Evolutionary conservation across 2,888 invertebrate genomes (phyloP), one percentile per base, ranked within the genome.

Genomic region (Xylophagus ater): DNA sequence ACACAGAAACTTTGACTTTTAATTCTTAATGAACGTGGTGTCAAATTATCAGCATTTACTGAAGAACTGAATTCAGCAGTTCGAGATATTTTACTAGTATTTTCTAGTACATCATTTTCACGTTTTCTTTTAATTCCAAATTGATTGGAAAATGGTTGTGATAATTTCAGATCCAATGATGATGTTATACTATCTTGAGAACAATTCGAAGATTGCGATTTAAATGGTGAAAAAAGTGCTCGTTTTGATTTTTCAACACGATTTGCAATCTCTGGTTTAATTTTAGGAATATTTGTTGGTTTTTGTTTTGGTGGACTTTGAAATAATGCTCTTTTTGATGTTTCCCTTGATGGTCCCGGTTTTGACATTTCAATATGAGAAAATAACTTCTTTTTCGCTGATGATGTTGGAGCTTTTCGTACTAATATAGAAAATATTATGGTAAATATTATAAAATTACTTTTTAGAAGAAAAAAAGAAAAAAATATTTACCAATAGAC

Each of bases 311-410:
- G 72, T 2, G 84, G 83, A 55, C 83, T 84, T 50, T 81, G 73
- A 51, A 85, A 85, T 2, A 85, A 59, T 0, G 83, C 82, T 40
- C 84, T 68, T 50, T 81, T 84, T 0, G 78, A 69, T 1, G 72
- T 70, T 53, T 77, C 77, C 14, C 72, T 59, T 0, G 71, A 63
- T 26, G 46, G 63, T 47, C 19, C 26, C 20, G 57, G 50, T 36
- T 60, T 60, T 14, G 51, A 47, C 46, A 54, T 49, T 47, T 58
- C 55, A 36, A 47, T 51, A 21, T 54, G 56, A 35, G 47, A 55
- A 1, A 56, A 2, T 28, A 21, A 44, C 3, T 54, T 50, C 42
- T 60, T 62, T 14, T 58, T 56, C 20, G 59, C 57, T 6, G 62
- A 62, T 2, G 59, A 58, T 12, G 55, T 52, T 10, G 62, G 58